Base-by-base conservation (phyloP, 1,140 invertebrate species). In the Coenobita brevimanus region DNA sequence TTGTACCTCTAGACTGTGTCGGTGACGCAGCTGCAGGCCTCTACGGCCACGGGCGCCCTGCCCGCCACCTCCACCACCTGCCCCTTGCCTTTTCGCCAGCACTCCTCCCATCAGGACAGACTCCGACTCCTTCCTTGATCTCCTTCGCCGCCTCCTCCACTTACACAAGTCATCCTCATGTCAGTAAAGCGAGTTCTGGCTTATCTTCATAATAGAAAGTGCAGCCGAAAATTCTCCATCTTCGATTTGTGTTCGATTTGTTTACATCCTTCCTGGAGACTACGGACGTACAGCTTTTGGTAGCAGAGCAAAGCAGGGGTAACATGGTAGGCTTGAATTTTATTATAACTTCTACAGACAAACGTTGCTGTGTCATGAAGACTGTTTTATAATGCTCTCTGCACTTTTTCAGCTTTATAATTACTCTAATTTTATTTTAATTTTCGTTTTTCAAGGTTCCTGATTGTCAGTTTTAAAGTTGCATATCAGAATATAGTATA, bases 231-330 rank as follows among this genome's bases (percentile, higher is more conserved):
- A 41, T 81, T 81, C 57, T 81, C 78, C 78, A 81, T 81, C 78
- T 81, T 43, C 78, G 78, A 81, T 81, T 81, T 64, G 60, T 41
- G 78, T 81, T 81, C 78, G 78, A 81, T 81, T 81, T 81, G 78
- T 81, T 81, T 81, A 81, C 78, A 81, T 81, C 78, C 57, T 64
- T 17, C 13, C 13, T 57, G 38, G 76, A 17, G 50, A 80, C 33
- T 38, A 71, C 67, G 41, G 33, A 36, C n/a, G 33, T 71, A 71
- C n/a, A n/a, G n/a, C n/a, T n/a, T n/a, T n/a, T n/a, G n/a, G n/a
- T n/a, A n/a, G n/a, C n/a, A n/a, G n/a, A n/a, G n/a, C n/a, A n/a
- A n/a, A n/a, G n/a, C n/a, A n/a, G n/a, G n/a, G n/a, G n/a, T n/a
- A n/a, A n/a, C n/a, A n/a, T n/a, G n/a, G n/a, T n/a, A n/a, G n/a